phyloP scores from a whole-genome alignment of 2,113 vertebrate genomes.

The Poeciliopsis retropinna region DNA sequence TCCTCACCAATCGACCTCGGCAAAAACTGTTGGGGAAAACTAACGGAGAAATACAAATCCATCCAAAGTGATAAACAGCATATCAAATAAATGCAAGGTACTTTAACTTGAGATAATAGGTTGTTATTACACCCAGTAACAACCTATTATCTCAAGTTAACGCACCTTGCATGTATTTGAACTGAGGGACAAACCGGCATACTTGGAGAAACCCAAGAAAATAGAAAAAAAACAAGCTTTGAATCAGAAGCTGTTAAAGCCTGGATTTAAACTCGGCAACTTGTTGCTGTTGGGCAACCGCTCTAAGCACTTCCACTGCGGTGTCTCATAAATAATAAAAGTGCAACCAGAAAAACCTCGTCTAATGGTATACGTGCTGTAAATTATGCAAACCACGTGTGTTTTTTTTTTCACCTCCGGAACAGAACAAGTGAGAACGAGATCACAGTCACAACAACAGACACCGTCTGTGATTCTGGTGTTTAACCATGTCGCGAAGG shows the following conservation, averaged over 20 bases:
- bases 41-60: no score
- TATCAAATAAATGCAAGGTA: no score
- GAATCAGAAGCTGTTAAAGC: background rate
- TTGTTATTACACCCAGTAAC: background rate
- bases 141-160: background rate
- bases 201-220: background rate
- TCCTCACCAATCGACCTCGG: no score
- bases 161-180: background rate
- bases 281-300: no score
- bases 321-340: no score
- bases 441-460: constrained; percentile 5
- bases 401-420: no score
- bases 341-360: no score
- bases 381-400: background rate
- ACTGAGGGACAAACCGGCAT: background rate
- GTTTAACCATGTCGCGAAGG: constrained; percentile 34
- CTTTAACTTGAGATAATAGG: no score
- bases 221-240: background rate
- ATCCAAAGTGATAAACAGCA: background rate
- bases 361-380: no score
- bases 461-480: constrained; percentile 20
- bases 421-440: constrained; percentile 10
- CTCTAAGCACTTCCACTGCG: no score
- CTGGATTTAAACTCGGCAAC: no score
- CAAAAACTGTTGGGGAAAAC: no score